phyloP scores from a whole-genome alignment of 2,113 vertebrate species.

The Choloepus hoffmanni region DNA sequence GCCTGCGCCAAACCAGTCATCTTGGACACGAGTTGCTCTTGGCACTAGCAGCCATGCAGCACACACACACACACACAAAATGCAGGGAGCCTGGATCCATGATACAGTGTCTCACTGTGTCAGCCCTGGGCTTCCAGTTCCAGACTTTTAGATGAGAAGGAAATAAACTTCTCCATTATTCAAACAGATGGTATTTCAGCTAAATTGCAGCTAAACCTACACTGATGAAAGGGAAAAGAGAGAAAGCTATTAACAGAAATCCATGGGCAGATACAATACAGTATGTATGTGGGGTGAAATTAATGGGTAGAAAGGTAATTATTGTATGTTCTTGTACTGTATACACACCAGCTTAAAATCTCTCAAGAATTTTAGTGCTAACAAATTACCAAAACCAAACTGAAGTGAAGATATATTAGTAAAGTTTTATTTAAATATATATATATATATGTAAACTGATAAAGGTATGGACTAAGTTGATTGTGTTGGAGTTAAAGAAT shows the following conservation, averaged over 20 bases:
- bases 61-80: background rate
- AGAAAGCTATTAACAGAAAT: background rate
- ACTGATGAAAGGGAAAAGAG: background rate
- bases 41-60: background rate
- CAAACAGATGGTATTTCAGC: background rate
- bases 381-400: background rate
- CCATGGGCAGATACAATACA: background rate
- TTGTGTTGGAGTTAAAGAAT: background rate
- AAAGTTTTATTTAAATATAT: background rate
- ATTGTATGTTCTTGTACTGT: background rate
- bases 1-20: background rate
- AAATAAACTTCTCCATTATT: background rate
- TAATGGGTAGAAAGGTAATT: background rate
- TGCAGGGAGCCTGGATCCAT: background rate
- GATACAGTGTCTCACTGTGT: fast-evolving
- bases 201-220: background rate
- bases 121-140: background rate
- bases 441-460: background rate
- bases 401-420: background rate
- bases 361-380: background rate
- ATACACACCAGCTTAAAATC: background rate
- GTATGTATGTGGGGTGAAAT: background rate
- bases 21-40: background rate
- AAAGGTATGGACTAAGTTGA: background rate
- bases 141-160: background rate